phyloP scores from a whole-genome alignment of 2,797 vertebrate genomes.

The Thalassophryne amazonica region DNA sequence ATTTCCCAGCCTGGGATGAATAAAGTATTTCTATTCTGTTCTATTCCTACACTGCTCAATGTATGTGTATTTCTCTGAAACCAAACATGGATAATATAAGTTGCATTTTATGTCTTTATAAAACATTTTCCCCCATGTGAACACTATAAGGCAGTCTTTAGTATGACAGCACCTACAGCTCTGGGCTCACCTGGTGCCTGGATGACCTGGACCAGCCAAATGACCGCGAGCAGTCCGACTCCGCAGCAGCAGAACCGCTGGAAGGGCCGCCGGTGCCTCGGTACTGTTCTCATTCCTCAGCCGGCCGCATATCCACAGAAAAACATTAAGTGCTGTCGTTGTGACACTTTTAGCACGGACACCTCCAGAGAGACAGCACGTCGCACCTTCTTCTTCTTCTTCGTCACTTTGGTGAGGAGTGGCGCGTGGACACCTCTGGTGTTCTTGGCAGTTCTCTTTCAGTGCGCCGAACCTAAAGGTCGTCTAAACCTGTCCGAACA shows the following conservation, averaged over 20 bases:
- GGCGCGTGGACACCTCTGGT: conserved; percentile 8
- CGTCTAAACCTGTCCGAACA: conserved; percentile 6
- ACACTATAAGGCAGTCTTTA: too few species aligned
- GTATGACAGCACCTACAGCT: too few species aligned
- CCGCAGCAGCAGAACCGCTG: conserved; percentile 79
- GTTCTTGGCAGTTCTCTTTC: conserved; percentile 6
- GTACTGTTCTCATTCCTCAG: conserved; percentile 71
- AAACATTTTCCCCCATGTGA: too few species aligned
- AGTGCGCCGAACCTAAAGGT: conserved; percentile 20
- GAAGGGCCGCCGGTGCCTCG: conserved; percentile 71
- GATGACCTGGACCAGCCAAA: conserved; percentile 71
- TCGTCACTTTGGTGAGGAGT: too few species aligned
- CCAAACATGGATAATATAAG: too few species aligned
- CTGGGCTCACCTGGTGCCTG: conserved; percentile 75
- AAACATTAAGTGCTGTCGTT: conserved; percentile 66
- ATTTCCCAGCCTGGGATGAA: too few species aligned
- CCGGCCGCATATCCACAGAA: conserved; percentile 47
- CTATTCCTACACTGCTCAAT: too few species aligned
- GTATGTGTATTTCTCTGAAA: too few species aligned
- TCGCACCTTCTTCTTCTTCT: too few species aligned
- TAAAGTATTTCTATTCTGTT: too few species aligned
- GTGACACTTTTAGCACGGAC: conserved; percentile 52
- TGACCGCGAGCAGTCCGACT: conserved; percentile 70
- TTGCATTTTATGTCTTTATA: too few species aligned
- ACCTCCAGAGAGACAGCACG: too few species aligned